Base-by-base conservation (phyloP, 2,888 invertebrate genomes). In the Globia sparganii region DNA sequence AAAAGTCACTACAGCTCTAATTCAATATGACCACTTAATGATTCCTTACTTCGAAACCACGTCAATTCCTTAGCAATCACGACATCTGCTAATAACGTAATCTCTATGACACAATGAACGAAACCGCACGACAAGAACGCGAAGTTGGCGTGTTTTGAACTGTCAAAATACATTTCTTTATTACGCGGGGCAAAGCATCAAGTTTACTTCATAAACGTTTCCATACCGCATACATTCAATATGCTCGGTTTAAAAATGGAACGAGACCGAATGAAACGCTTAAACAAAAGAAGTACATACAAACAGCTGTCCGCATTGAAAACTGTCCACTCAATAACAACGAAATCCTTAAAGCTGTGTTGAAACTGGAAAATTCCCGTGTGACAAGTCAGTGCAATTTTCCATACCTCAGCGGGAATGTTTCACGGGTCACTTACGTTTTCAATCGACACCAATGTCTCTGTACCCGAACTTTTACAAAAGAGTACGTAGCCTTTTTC, bases 391-490 rank as follows among this genome's bases (percentile, higher is more conserved):
- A 40, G 49, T 65, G 74, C 53, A 77, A 79, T 85, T 81, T 87
- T 78, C 46, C 64, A 71, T 59, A 28, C 75, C 79, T 80, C 56
- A 25, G 43, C 59, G 61, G 64, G 53, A 78, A 74, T 56, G 40
- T 87, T 86, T 87, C 74, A 87, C 82, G 75, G 83, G 76, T 82
- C 86, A 82, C 79, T 85, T 79, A 72, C 74, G 53, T 74, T 85
- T 87, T 79, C 77, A 82, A 76, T 82, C 73, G 69, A 70, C 77
- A 73, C 70, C 76, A 72, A 74, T 62, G 53, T 64, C 59, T 72
- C 64, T 56, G 67, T 56, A 73, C 49, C 40, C 6, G 34, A 56
- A 4, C 4, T 58, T 34, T 71, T 73, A 43, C 34, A 46, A 66
- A 61, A 18, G 11, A 25, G 34, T 58, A 2, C 13, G 2, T 15